Evolutionary conservation across 2,888 invertebrate species (phyloP), one percentile per base, ranked within the genome.

Genomic region (Chaitophorus viminalis): DNA sequence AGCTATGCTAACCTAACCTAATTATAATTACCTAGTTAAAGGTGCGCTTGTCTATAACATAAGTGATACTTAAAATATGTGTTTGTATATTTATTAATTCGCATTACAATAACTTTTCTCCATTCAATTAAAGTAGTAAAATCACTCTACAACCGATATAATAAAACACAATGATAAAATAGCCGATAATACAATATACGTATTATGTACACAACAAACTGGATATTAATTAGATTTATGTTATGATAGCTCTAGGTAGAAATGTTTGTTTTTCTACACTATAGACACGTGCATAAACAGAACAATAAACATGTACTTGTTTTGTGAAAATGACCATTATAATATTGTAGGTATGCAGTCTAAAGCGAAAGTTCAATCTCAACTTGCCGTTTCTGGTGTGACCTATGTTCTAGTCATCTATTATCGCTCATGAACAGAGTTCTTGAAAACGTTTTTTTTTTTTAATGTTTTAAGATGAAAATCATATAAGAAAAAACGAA

Each of bases 331-430:
- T 82, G 46, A 70, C 46, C 29, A 52, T 82, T 72, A 21, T n/a
- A n/a, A n/a, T n/a, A n/a, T n/a, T n/a, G n/a, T n/a, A n/a, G n/a
- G n/a, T 29, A 60, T 29, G 33, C 46, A 46, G 1, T 46, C n/a
- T 74, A 83, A 74, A 85, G 85, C 85, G 85, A 85, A 85, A 85
- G 85, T 85, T 78, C 82, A 82, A 72, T 33, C 25, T 82, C 72
- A 76, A 84, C 84, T 76, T 76, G 77, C 77, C 46, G 68, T 70
- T 85, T 77, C 77, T 85, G 70, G 77, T 85, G 77, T 85, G 84
- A 54, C 74, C 52, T 25, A 52, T 33, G 60, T 60, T 39, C 54
- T 74, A 46, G 82, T n/a, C 60, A 21, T 75, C 29, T 85, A 65
- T 79, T 25, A 79, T 65, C 29, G 3, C 14, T 74, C 31, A 33